Conservation (phyloP, 1,140 invertebrate genomes). For the Hycleus cichorii region DNA sequence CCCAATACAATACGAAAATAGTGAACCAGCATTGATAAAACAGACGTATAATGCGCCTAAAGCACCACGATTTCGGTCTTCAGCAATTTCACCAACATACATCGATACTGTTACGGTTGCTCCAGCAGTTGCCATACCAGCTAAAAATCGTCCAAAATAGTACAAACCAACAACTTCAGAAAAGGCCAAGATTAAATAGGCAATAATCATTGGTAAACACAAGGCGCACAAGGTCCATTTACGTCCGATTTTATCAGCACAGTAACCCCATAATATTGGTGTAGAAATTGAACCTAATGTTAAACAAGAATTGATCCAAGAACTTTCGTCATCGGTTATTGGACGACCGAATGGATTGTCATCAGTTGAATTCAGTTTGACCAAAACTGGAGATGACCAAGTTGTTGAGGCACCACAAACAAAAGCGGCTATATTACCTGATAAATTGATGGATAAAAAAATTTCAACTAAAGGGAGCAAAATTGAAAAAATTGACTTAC, state of each 20-base stretch:
- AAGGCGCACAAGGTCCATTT: background rate
- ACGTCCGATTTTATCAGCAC: background rate
- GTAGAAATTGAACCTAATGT: background rate
- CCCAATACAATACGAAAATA: slow-evolving; percentile 3
- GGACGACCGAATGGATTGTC: background rate
- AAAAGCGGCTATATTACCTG: slow-evolving; percentile 1
- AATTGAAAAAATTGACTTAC: too few relatives aligned
- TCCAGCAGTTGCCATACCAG: background rate
- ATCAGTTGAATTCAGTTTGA: background rate
- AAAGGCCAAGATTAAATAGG: background rate
- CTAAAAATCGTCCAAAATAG: slow-evolving; percentile 1
- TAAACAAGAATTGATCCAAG: background rate
- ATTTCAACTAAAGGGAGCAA: too few relatives aligned
- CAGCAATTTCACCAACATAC: background rate
- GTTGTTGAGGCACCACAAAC: background rate
- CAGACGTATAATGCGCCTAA: background rate
- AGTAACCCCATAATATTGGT: slow-evolving; percentile 1
- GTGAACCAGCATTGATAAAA: background rate
- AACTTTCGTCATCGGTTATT: slow-evolving; percentile 1
- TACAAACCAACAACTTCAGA: background rate
- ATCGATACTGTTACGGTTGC: background rate
- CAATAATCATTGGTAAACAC: background rate
- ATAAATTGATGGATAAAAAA: background rate
- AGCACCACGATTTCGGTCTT: background rate
- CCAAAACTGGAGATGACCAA: slow-evolving; percentile 2